phyloP scores from a whole-genome alignment of 2,888 invertebrate genomes.

The Steinernema carpocapsae region DNA sequence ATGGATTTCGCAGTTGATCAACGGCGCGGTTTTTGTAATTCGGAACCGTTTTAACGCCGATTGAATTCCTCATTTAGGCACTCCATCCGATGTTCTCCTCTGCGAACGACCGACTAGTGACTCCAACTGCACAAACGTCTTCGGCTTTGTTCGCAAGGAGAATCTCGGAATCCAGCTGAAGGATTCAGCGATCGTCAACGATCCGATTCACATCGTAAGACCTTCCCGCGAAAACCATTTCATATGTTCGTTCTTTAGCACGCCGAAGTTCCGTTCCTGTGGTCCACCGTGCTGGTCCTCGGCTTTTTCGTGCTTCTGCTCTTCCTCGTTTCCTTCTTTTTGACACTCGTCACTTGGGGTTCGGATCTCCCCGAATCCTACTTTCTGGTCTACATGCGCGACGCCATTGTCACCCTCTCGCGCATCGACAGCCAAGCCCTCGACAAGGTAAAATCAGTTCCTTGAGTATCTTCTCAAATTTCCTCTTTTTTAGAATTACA shows the following conservation, averaged over 20 bases:
- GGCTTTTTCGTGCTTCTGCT: background rate
- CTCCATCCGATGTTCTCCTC: no score
- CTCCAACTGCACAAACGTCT: no score
- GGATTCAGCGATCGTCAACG: background rate
- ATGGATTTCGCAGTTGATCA: no score
- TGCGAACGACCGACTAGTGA: no score
- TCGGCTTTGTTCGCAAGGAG: background rate
- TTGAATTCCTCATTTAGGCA: no score
- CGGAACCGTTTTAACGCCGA: no score
- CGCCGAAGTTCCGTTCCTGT: background rate
- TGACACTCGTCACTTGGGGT: background rate
- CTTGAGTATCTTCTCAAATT: background rate
- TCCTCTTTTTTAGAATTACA: background rate
- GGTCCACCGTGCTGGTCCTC: background rate
- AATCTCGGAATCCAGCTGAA: background rate
- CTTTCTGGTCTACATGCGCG: conserved; percentile 3
- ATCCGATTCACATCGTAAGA: background rate
- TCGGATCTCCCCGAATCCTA: background rate
- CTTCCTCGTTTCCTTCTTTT: background rate
- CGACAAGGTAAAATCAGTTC: conserved; percentile 9
- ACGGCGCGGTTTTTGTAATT: no score
- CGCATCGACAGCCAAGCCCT: background rate
- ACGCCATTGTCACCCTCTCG: conserved; percentile 5
- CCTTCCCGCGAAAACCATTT: background rate
- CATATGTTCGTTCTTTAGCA: background rate